A percentile compares a stretch with the other conserved stretches of the same genome.
These are phyloP conservation scores for Serripes groenlandicus DNA, from an alignment of 2,888 invertebrate species.

Conservation along the genomic window DNA sequence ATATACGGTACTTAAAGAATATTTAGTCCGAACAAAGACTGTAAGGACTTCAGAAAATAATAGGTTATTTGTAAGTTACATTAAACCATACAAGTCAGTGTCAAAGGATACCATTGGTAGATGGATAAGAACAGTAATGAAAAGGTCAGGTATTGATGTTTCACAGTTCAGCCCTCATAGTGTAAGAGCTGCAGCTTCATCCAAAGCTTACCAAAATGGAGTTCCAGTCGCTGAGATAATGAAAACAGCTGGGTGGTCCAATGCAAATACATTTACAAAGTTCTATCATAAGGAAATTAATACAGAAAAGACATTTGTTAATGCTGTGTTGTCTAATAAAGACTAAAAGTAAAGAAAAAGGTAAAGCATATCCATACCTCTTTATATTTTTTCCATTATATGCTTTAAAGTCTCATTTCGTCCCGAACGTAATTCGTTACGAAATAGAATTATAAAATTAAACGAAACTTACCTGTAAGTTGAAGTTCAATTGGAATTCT, in stretches of 20 bases:
- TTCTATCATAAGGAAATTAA: slow-evolving; percentile 28
- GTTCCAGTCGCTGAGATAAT: slow-evolving; percentile 31
- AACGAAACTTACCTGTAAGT: too few relatives aligned
- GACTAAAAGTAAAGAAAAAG: too few relatives aligned
- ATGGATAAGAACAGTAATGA: slow-evolving; percentile 40
- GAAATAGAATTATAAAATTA: too few relatives aligned
- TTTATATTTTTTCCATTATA: too few relatives aligned
- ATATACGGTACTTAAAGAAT: slow-evolving; percentile 23
- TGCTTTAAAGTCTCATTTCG: too few relatives aligned
- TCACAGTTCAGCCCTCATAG: slow-evolving; percentile 27
- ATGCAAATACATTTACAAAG: slow-evolving; percentile 21
- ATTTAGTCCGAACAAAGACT: slow-evolving; percentile 26
- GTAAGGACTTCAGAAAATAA: not conserved
- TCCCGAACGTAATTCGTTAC: too few relatives aligned
- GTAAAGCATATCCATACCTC: too few relatives aligned
- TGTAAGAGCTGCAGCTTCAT: slow-evolving; percentile 34
- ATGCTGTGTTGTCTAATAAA: too few relatives aligned
- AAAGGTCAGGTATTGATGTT: slow-evolving; percentile 26
- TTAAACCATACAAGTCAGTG: slow-evolving; percentile 32
- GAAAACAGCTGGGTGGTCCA: slow-evolving; percentile 45
- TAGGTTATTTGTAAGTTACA: slow-evolving; percentile 30
- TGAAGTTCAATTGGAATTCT: too few relatives aligned
- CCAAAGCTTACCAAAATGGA: slow-evolving; percentile 7
- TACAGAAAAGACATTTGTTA: too few relatives aligned
- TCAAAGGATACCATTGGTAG: slow-evolving; percentile 26